A percentile compares a stretch with the other conserved stretches of the same genome.
Evolutionary conservation across 1,140 invertebrate species (phyloP).

Genomic region (Meloidogyne exigua): DNA sequence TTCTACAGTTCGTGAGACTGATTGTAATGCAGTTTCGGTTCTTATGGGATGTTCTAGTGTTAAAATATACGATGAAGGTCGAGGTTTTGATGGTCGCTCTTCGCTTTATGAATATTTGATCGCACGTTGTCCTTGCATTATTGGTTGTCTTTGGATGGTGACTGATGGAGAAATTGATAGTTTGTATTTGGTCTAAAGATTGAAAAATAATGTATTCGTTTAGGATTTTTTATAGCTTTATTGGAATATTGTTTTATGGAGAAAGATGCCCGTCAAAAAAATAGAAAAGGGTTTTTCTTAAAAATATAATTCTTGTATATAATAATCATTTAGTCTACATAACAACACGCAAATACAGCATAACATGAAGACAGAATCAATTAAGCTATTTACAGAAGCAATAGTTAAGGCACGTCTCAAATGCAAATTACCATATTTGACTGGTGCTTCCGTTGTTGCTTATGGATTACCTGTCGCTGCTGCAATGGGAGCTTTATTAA

Average conservation of each 20-base stretch:
- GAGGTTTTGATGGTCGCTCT: slow-evolving; percentile 47
- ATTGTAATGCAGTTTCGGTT: slow-evolving; percentile 52
- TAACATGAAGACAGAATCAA: slow-evolving; percentile 24
- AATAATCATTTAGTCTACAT: neutral
- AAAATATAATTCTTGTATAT: neutral
- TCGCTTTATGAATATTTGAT: slow-evolving; percentile 54
- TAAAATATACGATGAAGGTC: slow-evolving; percentile 47
- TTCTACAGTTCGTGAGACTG: slow-evolving; percentile 30
- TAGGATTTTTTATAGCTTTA: slow-evolving; percentile 49
- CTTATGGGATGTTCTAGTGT: slow-evolving; percentile 59
- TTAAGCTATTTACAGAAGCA: slow-evolving; percentile 44
- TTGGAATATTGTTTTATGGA: slow-evolving; percentile 39
- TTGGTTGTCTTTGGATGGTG: slow-evolving; percentile 60
- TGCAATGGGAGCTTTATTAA: neutral
- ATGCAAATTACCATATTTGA: slow-evolving; percentile 52
- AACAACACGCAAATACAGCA: neutral
- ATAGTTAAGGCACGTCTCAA: slow-evolving; percentile 43
- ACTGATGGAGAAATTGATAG: slow-evolving; percentile 54
- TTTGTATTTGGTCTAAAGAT: slow-evolving; percentile 9
- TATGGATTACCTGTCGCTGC: slow-evolving; percentile 49
- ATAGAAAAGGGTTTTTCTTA: neutral
- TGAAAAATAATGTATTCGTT: slow-evolving; percentile 3
- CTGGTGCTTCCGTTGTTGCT: slow-evolving; percentile 52
- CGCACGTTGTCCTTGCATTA: slow-evolving; percentile 49
- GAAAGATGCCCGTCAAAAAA: neutral